Conservation (phyloP, 2,888 invertebrate species). For the Microchrysa polita region DNA sequence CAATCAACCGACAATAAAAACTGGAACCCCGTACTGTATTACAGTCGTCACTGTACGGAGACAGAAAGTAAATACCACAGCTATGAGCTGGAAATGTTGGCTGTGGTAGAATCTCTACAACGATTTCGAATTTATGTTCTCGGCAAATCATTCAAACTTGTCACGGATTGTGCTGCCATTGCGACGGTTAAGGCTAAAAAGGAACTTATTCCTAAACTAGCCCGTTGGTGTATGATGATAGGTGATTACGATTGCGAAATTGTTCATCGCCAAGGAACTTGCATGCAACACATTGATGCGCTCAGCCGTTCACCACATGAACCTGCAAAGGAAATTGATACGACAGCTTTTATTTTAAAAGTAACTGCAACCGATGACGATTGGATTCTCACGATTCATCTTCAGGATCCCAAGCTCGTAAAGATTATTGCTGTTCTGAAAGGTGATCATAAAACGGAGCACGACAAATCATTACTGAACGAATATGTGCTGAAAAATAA, state of each 20-base stretch:
- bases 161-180: neutral
- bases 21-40: constrained; percentile 50
- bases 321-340: neutral
- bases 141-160: constrained; percentile 9
- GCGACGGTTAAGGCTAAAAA: constrained; percentile 1
- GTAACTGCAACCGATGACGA: too few relatives aligned
- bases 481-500: too few relatives aligned
- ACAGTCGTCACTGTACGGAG: constrained; percentile 49
- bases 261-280: neutral
- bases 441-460: too few relatives aligned
- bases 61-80: constrained; percentile 48
- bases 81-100: constrained; percentile 45
- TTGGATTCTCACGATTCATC: too few relatives aligned
- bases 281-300: constrained; percentile 49
- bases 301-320: constrained; percentile 44
- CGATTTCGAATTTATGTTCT: constrained; percentile 20
- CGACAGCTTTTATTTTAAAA: too few relatives aligned
- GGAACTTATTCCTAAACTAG: neutral
- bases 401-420: too few relatives aligned
- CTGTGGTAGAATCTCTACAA: constrained; percentile 43
- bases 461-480: too few relatives aligned
- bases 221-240: neutral
- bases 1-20: constrained; percentile 44
- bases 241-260: constrained; percentile 11
- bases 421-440: too few relatives aligned